Percentiles rank a stretch among this genome's conserved stretches.
phyloP scores from a whole-genome alignment of 1,140 invertebrate species.

The Apis laboriosa region DNA sequence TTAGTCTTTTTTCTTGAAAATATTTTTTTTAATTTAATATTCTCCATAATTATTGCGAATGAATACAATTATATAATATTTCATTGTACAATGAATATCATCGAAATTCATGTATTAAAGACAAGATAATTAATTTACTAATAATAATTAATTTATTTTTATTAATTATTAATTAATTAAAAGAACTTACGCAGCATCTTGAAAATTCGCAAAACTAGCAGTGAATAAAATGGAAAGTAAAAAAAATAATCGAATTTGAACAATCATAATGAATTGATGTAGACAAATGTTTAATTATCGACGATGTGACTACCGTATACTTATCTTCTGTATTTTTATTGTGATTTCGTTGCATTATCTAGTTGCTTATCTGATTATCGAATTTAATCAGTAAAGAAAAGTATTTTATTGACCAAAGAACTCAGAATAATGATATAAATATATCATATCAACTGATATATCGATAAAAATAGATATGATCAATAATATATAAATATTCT shows the following conservation, averaged over 20 bases:
- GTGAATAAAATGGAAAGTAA: neutral
- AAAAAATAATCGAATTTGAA: neutral
- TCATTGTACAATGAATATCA: too few relatives aligned
- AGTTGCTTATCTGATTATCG: constrained; percentile 29
- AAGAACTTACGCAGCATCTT: neutral
- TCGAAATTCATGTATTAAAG: too few relatives aligned
- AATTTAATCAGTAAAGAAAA: neutral
- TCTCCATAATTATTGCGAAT: too few relatives aligned
- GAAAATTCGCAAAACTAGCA: neutral
- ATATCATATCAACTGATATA: neutral
- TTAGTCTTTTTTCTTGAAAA: too few relatives aligned
- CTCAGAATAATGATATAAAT: neutral
- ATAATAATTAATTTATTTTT: too few relatives aligned
- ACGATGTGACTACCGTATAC: neutral
- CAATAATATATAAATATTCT: too few relatives aligned
- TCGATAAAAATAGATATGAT: too few relatives aligned
- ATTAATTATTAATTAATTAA: too few relatives aligned
- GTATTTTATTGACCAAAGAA: neutral
- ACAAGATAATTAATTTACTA: too few relatives aligned
- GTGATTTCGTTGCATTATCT: neutral
- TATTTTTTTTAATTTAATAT: too few relatives aligned
- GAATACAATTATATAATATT: too few relatives aligned
- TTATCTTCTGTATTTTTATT: constrained; percentile 38
- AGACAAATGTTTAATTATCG: neutral
- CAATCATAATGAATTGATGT: constrained; percentile 16